Evolutionary conservation across 2,113 vertebrate species (phyloP).

Genomic region (Alaudala cheleensis): DNA sequence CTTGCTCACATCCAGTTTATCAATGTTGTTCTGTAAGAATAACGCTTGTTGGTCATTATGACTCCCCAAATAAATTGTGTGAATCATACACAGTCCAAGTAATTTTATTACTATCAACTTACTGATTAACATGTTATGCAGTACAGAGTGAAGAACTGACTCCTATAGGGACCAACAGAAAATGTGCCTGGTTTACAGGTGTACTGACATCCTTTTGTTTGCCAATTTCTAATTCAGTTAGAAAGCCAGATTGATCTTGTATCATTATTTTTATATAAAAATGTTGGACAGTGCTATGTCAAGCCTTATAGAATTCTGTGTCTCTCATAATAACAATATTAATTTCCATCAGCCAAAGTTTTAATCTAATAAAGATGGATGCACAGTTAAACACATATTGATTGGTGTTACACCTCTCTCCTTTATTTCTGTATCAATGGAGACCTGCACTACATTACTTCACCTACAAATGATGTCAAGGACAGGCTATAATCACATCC

Average conservation of each 20-base stretch:
- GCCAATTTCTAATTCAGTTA: neutral
- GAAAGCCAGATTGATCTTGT: neutral
- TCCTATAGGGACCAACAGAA: neutral
- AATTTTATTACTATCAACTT: neutral
- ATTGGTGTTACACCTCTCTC: neutral
- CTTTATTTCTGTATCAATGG: neutral
- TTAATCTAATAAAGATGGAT: conserved; percentile 8
- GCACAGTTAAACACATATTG: neutral
- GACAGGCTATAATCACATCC: neutral
- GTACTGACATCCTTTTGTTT: neutral
- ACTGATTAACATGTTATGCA: neutral
- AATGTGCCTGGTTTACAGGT: neutral
- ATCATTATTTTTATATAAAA: neutral
- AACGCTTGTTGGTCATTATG: neutral
- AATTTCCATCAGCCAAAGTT: neutral
- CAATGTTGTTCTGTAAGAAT: neutral
- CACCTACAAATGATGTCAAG: neutral
- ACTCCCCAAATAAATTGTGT: neutral
- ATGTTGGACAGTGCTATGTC: neutral
- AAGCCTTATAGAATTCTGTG: neutral
- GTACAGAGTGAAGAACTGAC: neutral
- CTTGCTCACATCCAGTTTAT: neutral
- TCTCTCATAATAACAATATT: neutral
- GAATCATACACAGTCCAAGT: neutral
- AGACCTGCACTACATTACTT: neutral